Evolutionary conservation across 2,888 invertebrate species (phyloP), one percentile per base, ranked within the genome.

Genomic region (Conistra vaccinii): DNA sequence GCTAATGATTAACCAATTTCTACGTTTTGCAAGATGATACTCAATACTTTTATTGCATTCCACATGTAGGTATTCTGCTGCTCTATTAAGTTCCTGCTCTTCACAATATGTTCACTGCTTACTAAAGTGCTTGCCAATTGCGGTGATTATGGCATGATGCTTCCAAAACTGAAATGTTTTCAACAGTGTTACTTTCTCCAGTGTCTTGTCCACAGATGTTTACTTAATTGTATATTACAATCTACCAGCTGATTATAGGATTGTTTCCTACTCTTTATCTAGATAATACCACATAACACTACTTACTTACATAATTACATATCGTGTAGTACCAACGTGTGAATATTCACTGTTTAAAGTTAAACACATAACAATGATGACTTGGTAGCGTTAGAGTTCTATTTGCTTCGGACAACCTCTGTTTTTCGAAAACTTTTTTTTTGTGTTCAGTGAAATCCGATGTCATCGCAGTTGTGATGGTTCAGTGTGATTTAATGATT

Each of bases 281-380:
- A 48, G 62, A 63, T 63, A 73, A 63, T 32, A 58, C 3, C 42
- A 81, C 68, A 42, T 67, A 61, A 80, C 55, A 35, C 55, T 66
- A 42, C 39, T 48, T 53, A 29, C 58, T 29, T 53, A 45, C 2
- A 51, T 63, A 80, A 73, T 80, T n/a, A 39, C 58, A 42, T 61
- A 26, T 66, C 61, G 42, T 78, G 75, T 39, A 55, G 14, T 51
- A 51, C 79, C 48, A 67, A 73, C 42, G 80, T 78, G 78, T 74
- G 66, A 78, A 73, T 32, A 80, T 80, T 80, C 20, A 26, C 81
- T n/a, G 60, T 48, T 66, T 14, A 45, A 63, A 58, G 39, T 57
- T 35, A 53, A 20, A 32, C n/a, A 53, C 20, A 60, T 53, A 61
- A 53, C 14, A 55, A 10, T 17, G 45, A 39, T 20, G 9, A n/a